phyloP scores from a whole-genome alignment of 2,113 vertebrate species.

The Sula dactylatra region DNA sequence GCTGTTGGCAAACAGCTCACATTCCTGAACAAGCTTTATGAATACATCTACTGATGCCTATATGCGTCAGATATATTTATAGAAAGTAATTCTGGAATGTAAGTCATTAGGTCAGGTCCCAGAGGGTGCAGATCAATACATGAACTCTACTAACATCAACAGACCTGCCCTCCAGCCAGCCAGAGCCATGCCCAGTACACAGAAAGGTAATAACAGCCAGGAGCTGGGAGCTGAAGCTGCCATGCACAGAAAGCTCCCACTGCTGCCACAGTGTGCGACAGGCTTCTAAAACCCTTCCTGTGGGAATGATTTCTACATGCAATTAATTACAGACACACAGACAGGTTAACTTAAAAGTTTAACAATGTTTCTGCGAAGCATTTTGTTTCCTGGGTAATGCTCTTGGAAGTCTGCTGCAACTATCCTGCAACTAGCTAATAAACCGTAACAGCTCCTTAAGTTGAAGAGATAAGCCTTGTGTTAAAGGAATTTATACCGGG shows the following conservation, averaged over 20 bases:
- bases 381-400: not conserved
- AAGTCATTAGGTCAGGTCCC: not conserved
- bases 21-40: not conserved
- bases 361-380: not conserved
- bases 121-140: not conserved
- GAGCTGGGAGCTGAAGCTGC: not conserved
- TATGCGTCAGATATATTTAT: not conserved
- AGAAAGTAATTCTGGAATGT: not conserved
- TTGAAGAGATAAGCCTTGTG: not conserved
- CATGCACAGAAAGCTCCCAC: not conserved
- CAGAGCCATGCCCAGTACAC: not conserved
- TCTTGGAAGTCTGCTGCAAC: not conserved
- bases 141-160: not conserved
- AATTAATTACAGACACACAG: not conserved
- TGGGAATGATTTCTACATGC: not conserved
- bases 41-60: not conserved
- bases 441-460: not conserved
- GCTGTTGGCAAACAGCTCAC: not conserved
- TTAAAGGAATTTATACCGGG: not conserved
- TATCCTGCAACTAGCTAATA: not conserved
- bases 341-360: not conserved
- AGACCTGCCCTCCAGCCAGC: not conserved
- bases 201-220: not conserved
- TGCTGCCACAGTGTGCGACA: not conserved
- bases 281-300: not conserved